Conservation (phyloP, 2,797 vertebrate species). For the Gouania willdenowi region DNA sequence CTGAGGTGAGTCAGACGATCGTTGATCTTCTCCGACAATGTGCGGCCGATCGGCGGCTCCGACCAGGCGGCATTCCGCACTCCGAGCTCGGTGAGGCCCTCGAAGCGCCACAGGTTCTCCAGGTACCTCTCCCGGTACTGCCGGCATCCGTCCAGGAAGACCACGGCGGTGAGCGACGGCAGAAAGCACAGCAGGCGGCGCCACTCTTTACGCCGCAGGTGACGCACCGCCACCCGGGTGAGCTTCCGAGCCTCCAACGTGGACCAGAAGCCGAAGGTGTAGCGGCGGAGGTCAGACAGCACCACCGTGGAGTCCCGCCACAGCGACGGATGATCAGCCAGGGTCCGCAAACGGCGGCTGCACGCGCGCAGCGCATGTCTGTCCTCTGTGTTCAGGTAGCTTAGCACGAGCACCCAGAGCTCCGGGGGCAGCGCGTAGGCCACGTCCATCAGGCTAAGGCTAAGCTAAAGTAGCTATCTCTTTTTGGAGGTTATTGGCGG, state of each 20-base stretch:
- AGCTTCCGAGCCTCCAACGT: conserved; percentile 41
- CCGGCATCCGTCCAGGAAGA: conserved; percentile 50
- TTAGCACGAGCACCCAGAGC: conserved; percentile 49
- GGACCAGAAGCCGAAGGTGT: conserved; percentile 62
- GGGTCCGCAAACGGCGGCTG: conserved; percentile 33
- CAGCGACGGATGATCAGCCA: conserved; percentile 49
- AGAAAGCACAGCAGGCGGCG: conserved; percentile 52
- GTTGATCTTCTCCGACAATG: conserved; percentile 22
- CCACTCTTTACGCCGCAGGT: conserved; percentile 59
- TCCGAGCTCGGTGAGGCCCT: conserved; percentile 27
- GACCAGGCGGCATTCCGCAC: conserved; percentile 52
- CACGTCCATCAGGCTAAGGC: conserved; percentile 42
- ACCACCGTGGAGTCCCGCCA: conserved; percentile 46
- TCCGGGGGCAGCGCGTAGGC: conserved; percentile 42
- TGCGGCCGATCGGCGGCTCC: conserved; percentile 30
- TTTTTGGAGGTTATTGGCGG: too few species aligned
- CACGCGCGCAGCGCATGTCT: conserved; percentile 37
- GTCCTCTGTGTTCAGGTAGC: conserved; percentile 48
- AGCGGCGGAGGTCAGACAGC: conserved; percentile 54
- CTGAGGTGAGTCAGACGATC: conserved; percentile 48
- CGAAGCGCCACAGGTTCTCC: conserved; percentile 38
- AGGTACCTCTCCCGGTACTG: conserved; percentile 51
- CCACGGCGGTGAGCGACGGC: conserved; percentile 46
- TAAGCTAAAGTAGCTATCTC: too few species aligned
- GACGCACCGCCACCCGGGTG: conserved; percentile 46